Evolutionary conservation across 2,113 vertebrate genomes (phyloP).

Genomic region (Equus quagga): DNA sequence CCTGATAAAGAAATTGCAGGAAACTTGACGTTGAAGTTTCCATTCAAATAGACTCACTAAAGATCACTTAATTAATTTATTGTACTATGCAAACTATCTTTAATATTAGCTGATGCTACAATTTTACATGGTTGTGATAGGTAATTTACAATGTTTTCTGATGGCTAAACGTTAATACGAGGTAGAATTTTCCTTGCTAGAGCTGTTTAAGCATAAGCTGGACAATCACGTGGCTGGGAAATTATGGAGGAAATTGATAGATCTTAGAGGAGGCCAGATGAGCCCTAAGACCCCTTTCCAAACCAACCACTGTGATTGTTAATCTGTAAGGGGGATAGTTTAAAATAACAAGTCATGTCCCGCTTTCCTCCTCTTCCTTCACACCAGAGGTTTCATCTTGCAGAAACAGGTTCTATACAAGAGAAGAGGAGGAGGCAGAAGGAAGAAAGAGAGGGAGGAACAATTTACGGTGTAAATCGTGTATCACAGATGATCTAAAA

Average conservation of each 20-base stretch:
- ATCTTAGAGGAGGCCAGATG: not conserved
- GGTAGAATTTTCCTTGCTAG: not conserved
- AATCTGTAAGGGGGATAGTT: not conserved
- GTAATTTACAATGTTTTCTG: conserved; percentile 39
- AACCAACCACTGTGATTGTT: not conserved
- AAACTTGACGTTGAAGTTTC: conserved; percentile 62
- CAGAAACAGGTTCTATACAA: not conserved
- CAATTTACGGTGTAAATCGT: not conserved
- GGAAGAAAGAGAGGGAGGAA: not conserved
- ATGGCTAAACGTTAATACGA: not conserved
- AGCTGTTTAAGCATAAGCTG: not conserved
- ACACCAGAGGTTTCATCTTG: not conserved
- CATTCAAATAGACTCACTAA: not conserved
- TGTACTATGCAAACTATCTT: not conserved
- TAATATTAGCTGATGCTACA: conserved; percentile 32
- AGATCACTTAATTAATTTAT: conserved; percentile 72
- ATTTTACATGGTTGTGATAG: not conserved
- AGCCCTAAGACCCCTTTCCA: not conserved
- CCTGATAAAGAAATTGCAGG: conserved; percentile 82
- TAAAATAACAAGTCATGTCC: not conserved
- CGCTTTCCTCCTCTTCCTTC: not conserved
- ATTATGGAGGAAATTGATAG: not conserved
- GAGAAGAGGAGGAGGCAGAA: not conserved
- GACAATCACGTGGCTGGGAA: not conserved
- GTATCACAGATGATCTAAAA: not conserved